These are phyloP conservation scores for Pemphredon lugubris DNA, from an alignment of 2,888 invertebrate species.

Conservation along the genomic window DNA sequence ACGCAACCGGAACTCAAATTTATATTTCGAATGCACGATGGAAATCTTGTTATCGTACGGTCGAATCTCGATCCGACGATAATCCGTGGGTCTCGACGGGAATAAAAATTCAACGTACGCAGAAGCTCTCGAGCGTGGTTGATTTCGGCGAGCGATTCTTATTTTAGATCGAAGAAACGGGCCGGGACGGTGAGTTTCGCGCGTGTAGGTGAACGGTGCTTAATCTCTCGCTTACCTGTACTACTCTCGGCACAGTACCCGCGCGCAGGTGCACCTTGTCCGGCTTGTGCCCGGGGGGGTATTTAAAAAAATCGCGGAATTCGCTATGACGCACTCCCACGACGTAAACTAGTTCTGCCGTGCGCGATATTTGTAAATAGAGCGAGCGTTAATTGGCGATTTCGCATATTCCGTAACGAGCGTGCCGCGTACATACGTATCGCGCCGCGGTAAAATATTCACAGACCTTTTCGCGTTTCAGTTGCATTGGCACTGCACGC, in stretches of 20 bases:
- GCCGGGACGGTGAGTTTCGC: background rate
- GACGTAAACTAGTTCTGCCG: constrained; percentile 45
- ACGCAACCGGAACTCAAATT: too few species aligned
- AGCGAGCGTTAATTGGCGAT: constrained; percentile 35
- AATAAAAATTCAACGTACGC: too few species aligned
- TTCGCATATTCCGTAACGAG: constrained; percentile 21
- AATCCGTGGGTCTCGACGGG: too few species aligned
- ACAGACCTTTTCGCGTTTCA: background rate
- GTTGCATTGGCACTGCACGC: background rate
- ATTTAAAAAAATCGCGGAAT: constrained; percentile 53
- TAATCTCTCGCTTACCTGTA: constrained; percentile 34
- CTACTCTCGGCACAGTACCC: constrained; percentile 29
- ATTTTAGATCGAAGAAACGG: too few species aligned
- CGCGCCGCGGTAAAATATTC: background rate
- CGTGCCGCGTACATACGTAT: background rate
- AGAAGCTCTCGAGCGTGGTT: too few species aligned
- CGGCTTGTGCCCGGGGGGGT: constrained; percentile 33
- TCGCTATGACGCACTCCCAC: constrained; percentile 57
- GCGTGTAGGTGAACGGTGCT: constrained; percentile 35
- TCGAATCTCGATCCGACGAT: too few species aligned
- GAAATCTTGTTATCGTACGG: too few species aligned
- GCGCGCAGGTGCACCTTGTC: constrained; percentile 56
- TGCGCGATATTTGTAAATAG: constrained; percentile 46
- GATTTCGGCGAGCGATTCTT: too few species aligned
- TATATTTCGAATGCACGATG: too few species aligned